Evolutionary conservation across 2,113 vertebrate species (phyloP).

Genomic region (Sorex araneus): DNA sequence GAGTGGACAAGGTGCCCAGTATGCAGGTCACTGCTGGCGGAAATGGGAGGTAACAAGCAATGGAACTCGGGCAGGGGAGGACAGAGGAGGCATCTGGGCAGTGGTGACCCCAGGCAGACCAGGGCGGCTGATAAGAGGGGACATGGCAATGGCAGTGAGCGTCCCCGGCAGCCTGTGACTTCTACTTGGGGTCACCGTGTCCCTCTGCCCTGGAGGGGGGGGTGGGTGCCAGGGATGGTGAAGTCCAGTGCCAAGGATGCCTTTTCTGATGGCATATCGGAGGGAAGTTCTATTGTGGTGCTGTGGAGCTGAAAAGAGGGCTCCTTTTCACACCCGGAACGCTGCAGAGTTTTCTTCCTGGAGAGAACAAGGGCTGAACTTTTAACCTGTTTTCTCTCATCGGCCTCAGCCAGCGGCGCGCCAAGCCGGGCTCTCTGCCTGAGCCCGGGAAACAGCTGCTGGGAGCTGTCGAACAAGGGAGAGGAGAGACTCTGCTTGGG

Average conservation of each 20-base stretch:
- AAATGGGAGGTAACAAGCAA: constrained; percentile 29
- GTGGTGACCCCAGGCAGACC: constrained; percentile 52
- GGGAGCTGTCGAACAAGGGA: constrained; percentile 58
- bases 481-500: constrained; percentile 68
- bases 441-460: constrained; percentile 79
- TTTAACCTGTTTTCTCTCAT: constrained; percentile 84
- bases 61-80: neutral
- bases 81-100: neutral
- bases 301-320: constrained; percentile 80
- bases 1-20: neutral
- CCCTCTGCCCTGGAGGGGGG: constrained; percentile 21
- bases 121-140: constrained; percentile 51
- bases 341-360: constrained; percentile 85
- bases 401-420: constrained; percentile 75
- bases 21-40: neutral
- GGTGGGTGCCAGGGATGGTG: constrained; percentile 50
- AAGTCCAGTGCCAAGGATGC: constrained; percentile 78
- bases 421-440: constrained; percentile 80
- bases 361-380: constrained; percentile 85
- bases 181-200: constrained; percentile 67
- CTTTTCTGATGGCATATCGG: constrained; percentile 83
- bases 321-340: constrained; percentile 83
- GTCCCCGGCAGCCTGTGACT: constrained; percentile 5
- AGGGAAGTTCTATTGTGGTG: constrained; percentile 83
- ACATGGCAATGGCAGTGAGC: neutral